Conservation (phyloP, 53 echinoderm and acorn worm species). For the Paracentrotus lividus region DNA sequence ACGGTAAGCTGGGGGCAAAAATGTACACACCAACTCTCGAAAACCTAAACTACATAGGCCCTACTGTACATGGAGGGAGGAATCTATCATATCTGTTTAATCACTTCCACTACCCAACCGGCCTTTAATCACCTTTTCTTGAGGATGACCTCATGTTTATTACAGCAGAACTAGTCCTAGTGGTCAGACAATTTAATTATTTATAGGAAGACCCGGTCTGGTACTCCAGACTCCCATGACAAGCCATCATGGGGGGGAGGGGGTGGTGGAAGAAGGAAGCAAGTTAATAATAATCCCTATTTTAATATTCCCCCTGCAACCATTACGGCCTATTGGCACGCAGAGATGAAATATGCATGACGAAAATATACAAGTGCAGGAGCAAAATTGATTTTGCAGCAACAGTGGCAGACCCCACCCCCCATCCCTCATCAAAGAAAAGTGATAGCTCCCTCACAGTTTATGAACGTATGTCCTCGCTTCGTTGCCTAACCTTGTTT, state of each 20-base stretch:
- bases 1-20: no score
- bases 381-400: constrained; percentile 54
- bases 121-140: not conserved
- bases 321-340: constrained; percentile 11
- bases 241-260: not conserved
- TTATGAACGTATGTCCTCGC: constrained; percentile 25
- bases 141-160: not conserved
- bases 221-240: not conserved
- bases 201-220: constrained; percentile 32
- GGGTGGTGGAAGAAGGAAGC: not conserved
- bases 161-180: constrained; percentile 2
- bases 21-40: not conserved
- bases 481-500: constrained; percentile 49
- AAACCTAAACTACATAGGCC: no score
- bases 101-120: not conserved
- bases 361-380: not conserved
- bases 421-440: constrained; percentile 41
- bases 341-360: constrained; percentile 38
- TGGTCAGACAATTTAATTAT: not conserved
- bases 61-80: not conserved
- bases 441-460: constrained; percentile 40
- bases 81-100: not conserved
- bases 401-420: not conserved
- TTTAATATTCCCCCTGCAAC: constrained; percentile 37
- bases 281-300: constrained; percentile 45